phyloP scores from a whole-genome alignment of 2,888 invertebrate species.

The Gnatocerus cornutus region DNA sequence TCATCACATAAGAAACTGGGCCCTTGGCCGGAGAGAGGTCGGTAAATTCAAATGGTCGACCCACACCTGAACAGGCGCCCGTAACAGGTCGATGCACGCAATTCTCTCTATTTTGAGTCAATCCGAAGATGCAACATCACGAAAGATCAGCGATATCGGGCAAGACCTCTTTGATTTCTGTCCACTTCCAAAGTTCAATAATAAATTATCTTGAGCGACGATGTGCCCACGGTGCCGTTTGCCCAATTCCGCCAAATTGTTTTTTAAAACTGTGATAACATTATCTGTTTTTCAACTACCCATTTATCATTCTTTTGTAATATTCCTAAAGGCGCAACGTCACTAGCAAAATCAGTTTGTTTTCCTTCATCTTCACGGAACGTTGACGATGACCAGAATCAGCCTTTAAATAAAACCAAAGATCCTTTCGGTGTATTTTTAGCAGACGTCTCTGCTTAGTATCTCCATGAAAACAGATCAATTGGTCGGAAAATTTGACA shows the following conservation, averaged over 20 bases:
- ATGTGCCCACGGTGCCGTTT: too few species aligned
- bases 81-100: background rate
- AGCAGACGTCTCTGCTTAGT: conserved; percentile 3
- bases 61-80: conserved; percentile 48
- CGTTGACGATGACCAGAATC: conserved; percentile 32
- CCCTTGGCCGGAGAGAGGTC: conserved; percentile 51
- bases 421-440: conserved; percentile 2
- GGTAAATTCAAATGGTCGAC: conserved; percentile 55
- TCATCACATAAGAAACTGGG: conserved; percentile 38
- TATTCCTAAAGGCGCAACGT: background rate
- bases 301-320: conserved; percentile 5
- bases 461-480: background rate
- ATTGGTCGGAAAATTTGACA: too few species aligned
- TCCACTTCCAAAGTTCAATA: too few species aligned
- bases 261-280: background rate
- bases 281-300: background rate
- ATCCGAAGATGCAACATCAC: too few species aligned
- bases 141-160: too few species aligned
- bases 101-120: too few species aligned
- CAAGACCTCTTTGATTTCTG: too few species aligned
- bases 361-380: conserved; percentile 26
- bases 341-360: conserved; percentile 10
- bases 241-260: background rate
- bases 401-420: conserved; percentile 17
- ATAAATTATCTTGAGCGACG: too few species aligned